Percentiles rank a stretch among this genome's conserved stretches.
Evolutionary conservation across 1,140 invertebrate species (phyloP).

Genomic region (Aradophagus sp.): DNA sequence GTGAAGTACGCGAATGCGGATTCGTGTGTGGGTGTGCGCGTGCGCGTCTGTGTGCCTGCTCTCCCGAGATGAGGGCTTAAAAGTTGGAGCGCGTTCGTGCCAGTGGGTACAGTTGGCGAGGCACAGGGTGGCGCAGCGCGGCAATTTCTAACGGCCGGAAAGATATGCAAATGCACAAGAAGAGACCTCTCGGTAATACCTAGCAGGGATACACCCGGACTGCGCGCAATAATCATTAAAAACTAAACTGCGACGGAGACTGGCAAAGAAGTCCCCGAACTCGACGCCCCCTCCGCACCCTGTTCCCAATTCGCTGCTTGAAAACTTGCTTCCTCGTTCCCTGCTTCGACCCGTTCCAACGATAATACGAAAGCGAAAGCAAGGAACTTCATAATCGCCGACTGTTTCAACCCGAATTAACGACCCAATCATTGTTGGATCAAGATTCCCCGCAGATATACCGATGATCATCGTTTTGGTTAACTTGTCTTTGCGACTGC

Average conservation of each 20-base stretch:
- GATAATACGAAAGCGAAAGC: slow-evolving; percentile 13
- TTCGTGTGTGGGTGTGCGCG: slow-evolving; percentile 1
- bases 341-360: slow-evolving; percentile 12
- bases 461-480: slow-evolving; percentile 1
- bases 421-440: slow-evolving; percentile 19
- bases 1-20: neutral
- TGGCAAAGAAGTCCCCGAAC: slow-evolving; percentile 20
- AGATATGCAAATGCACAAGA: slow-evolving; percentile 70
- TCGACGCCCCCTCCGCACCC: too few species aligned
- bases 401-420: slow-evolving; percentile 29
- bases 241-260: slow-evolving; percentile 64
- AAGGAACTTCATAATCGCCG: slow-evolving; percentile 30
- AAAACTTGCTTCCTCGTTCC: slow-evolving; percentile 50
- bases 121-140: slow-evolving; percentile 49
- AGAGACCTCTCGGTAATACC: slow-evolving; percentile 56
- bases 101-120: slow-evolving; percentile 58
- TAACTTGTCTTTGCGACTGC: too few species aligned
- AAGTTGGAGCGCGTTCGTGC: slow-evolving; percentile 65
- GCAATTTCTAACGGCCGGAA: slow-evolving; percentile 69
- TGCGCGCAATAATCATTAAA: slow-evolving; percentile 72
- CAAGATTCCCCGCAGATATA: slow-evolving; percentile 8
- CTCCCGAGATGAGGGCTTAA: slow-evolving; percentile 60
- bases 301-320: slow-evolving; percentile 36
- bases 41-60: slow-evolving; percentile 4
- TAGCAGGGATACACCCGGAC: slow-evolving; percentile 57